Evolutionary conservation across 2,113 vertebrate genomes (phyloP), one percentile per base, ranked within the genome.

Genomic region (Corvus moneduloides): DNA sequence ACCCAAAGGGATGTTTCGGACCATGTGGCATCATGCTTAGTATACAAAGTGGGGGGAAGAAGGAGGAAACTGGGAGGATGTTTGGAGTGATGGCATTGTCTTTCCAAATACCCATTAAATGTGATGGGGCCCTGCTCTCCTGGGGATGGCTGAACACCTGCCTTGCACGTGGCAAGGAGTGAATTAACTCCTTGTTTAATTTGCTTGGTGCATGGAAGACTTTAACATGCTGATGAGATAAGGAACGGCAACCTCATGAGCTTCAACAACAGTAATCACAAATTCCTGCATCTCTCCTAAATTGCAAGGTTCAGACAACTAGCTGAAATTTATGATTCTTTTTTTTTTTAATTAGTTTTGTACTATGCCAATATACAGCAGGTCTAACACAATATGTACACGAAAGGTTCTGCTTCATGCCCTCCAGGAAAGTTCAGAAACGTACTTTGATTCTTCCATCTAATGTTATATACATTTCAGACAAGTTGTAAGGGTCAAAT

Each of bases 101-200:
- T 59, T 44, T 5, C 33, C 33, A 59, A 59, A 14, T 12, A n/a
- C 24, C 13, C 0, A 0, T 26, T 54, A 7, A 2, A 10, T 9
- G 5, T 35, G 39, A 15, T 32, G 30, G 4, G 2, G 20, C 9
- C 46, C 30, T 61, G 30, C 9, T 68, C 17, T 55, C 26, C 54
- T 10, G 16, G 23, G 15, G 11, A 17, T 26, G 52, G 33, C 23
- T 52, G 69, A 51, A 43, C 9, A 1, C 8, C 21, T 23, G 32
- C 13, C 26, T 56, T 56, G 26, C 14, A 26, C 32, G 13, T 13
- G 35, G 43, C 3, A 32, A 32, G 5, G 21, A 56, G 6, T 37
- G 27, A 61, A 22, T 54, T 15, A 26, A 46, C 54, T 54, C 16
- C 20, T 46, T 67, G 39, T 8, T 54, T 41, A 1, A 4, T 48